A percentile compares a stretch with the other conserved stretches of the same genome.
These are phyloP conservation scores for Carpatolechia fugitivella DNA, from an alignment of 2,888 invertebrate species.

Conservation along the genomic window DNA sequence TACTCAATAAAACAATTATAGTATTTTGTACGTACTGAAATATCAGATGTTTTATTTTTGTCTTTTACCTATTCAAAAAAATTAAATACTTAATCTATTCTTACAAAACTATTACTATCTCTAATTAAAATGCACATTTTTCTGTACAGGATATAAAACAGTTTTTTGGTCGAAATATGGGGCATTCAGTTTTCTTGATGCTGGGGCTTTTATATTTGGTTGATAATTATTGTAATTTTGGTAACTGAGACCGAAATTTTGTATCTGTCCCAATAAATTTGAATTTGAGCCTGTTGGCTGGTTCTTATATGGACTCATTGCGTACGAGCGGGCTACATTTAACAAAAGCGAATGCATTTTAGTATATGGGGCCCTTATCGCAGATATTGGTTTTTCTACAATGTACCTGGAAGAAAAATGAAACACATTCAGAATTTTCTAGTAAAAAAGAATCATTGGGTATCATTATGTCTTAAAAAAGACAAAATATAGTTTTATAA, in stretches of 20 bases:
- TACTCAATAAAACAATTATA: too few species aligned
- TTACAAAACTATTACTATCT: too few species aligned
- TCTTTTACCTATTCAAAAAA: too few species aligned
- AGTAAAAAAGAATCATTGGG: too few species aligned
- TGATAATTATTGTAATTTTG: background rate
- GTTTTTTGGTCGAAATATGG: background rate
- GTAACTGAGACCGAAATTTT: background rate
- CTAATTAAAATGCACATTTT: conserved; percentile 5
- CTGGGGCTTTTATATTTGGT: background rate
- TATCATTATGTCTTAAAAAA: too few species aligned
- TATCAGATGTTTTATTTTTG: too few species aligned
- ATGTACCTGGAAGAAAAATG: background rate
- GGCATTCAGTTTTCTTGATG: background rate
- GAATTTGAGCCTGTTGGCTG: background rate
- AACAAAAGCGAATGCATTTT: conserved; percentile 24
- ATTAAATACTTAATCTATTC: too few species aligned
- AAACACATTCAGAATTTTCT: too few species aligned
- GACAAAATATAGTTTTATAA: too few species aligned
- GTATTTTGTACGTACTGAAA: too few species aligned
- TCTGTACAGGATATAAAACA: conserved; percentile 3
- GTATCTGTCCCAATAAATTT: background rate
- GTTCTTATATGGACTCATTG: conserved; percentile 19
- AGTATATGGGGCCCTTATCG: conserved; percentile 14
- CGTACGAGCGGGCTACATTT: conserved; percentile 30
- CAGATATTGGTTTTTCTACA: background rate